Percentiles rank a stretch among this genome's conserved stretches.
Evolutionary conservation across 2,113 vertebrate genomes (phyloP).

Genomic region (Tor tambroides): DNA sequence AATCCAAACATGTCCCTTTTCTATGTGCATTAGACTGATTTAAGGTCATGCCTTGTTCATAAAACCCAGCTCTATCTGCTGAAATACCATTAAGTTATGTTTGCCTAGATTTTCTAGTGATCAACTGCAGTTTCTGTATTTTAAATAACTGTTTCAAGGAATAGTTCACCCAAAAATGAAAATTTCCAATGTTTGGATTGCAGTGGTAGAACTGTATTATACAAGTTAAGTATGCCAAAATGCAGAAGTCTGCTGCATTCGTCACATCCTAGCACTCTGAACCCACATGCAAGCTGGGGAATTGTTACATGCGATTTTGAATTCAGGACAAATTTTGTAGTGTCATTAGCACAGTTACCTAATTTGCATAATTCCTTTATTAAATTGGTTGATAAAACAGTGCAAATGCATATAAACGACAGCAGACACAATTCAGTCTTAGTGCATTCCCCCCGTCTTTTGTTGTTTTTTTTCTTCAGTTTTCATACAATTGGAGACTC

Average conservation of each 20-base stretch:
- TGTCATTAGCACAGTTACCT: not conserved
- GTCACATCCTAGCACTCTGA: too few species aligned
- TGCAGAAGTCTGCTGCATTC: too few species aligned
- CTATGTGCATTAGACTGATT: not conserved
- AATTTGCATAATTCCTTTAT: not conserved
- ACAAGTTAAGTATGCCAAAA: too few species aligned
- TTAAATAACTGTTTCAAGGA: not conserved
- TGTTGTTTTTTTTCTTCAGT: conserved; percentile 39
- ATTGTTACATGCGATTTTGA: too few species aligned
- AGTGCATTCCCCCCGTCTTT: conserved; percentile 17
- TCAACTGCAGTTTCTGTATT: not conserved
- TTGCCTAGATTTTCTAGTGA: not conserved
- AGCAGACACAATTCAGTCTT: not conserved
- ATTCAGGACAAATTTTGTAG: not conserved
- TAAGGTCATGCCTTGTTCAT: not conserved
- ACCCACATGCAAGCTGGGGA: too few species aligned
- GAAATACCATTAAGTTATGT: conserved; percentile 1
- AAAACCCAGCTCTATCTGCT: not conserved
- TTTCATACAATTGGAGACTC: conserved; percentile 8
- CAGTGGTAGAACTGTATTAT: too few species aligned
- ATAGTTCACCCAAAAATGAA: not conserved
- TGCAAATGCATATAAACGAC: not conserved
- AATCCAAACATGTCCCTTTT: not conserved
- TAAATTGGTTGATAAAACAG: not conserved
- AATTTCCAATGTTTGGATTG: too few species aligned